Base-by-base conservation (phyloP, 2,113 vertebrate species). In the Psittacus erithacus region DNA sequence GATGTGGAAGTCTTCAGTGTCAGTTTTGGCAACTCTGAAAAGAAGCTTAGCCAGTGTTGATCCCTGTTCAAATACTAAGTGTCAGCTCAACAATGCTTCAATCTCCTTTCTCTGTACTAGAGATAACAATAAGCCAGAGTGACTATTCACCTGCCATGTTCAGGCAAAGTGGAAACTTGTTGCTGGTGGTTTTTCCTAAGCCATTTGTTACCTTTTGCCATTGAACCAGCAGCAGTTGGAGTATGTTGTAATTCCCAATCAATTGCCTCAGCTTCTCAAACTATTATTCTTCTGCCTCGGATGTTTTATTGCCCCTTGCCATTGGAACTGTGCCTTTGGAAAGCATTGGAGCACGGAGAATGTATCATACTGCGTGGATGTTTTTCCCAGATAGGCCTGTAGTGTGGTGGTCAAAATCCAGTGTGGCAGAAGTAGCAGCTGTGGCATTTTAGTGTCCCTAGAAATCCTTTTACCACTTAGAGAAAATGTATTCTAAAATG, bases 401-500 rank as follows among this genome's bases (percentile, higher is more conserved):
- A 88, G 41, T 41, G 23, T 43, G 9, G 13, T 46, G 38, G 6
- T n/a, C 35, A 52, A 41, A 69, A 13, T 49, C 38, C 18, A 35
- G 9, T 20, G 29, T 15, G 65, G 22, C 46, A 82, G 33, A 31
- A 52, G 18, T 17, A 43, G 47, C 62, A 82, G 63, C 15, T 79
- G 35, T 25, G 19, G 10, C 15, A 5, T n/a, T 64, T 84, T 20
- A 29, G 17, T 8, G 24, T 47, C 4, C 39, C 20, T 53, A 53
- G 60, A 53, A 91, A 52, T 39, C 20, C 53, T 73, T 69, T 20
- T 76, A 57, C 10, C 17, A 38, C 38, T 2, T 2, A 12, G 31
- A 53, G 19, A 17, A 67, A 52, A 39, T 2, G 9, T 46, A 0
- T n/a, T 29, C 33, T 3, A 23, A 31, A 39, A 4, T 1, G 8